These are phyloP conservation scores for Ellobium chinense DNA, from an alignment of 2,888 invertebrate species.

Conservation along the genomic window DNA sequence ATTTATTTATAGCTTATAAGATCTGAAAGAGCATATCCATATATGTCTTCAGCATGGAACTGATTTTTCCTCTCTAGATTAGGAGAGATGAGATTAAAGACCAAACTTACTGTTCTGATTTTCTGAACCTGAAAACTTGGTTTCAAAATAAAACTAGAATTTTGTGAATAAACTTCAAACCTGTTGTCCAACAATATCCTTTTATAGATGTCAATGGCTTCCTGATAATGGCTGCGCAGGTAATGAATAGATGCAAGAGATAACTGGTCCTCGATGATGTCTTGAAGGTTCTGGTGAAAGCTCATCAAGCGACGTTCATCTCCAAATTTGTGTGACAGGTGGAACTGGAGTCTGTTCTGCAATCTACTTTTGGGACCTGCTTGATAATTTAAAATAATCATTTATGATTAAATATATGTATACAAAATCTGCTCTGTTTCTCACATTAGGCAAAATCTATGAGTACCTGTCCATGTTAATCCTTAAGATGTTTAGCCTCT, in stretches of 20 bases:
- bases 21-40: no score
- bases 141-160: no score
- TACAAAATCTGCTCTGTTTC: neutral
- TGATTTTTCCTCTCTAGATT: no score
- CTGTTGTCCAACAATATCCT: slow-evolving; percentile 93
- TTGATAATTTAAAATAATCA: slow-evolving; percentile 7
- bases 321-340: slow-evolving; percentile 94
- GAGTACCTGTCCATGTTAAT: neutral
- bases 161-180: slow-evolving; percentile 81
- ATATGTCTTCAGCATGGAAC: no score
- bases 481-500: neutral
- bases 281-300: slow-evolving; percentile 90
- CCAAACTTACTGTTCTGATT: no score
- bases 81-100: no score
- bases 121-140: no score
- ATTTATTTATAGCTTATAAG: no score
- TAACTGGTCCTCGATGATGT: slow-evolving; percentile 95
- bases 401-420: neutral
- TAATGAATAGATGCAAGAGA: slow-evolving; percentile 98
- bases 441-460: no score
- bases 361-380: slow-evolving; percentile 81
- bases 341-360: slow-evolving; percentile 91
- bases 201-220: slow-evolving; percentile 99
- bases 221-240: slow-evolving; percentile 96
- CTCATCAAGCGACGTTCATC: slow-evolving; percentile 92